These are phyloP conservation scores for Tenthredo notha DNA, from an alignment of 2,888 invertebrate species.

Conservation along the genomic window DNA sequence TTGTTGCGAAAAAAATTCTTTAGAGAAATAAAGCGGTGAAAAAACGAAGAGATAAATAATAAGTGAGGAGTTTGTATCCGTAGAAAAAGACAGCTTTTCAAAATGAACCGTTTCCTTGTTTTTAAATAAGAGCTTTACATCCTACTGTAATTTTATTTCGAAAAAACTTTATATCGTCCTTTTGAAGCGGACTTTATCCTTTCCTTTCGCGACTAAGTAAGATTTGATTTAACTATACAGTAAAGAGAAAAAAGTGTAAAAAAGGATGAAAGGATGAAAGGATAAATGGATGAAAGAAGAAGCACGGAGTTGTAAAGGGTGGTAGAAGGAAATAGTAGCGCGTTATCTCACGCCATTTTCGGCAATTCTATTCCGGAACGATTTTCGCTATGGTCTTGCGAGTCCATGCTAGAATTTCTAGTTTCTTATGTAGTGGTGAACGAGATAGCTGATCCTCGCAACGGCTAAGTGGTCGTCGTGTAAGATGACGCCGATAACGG, in stretches of 20 bases:
- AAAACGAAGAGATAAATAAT: too few relatives aligned
- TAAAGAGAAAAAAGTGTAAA: not conserved
- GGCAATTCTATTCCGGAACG: slow-evolving; percentile 24
- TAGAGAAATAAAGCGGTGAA: too few relatives aligned
- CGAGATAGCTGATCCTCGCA: slow-evolving; percentile 43
- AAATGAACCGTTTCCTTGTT: too few relatives aligned
- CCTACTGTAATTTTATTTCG: not conserved
- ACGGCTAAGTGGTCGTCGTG: slow-evolving; percentile 53
- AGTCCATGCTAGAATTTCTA: not conserved
- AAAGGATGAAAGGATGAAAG: slow-evolving; percentile 18
- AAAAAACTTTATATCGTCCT: not conserved
- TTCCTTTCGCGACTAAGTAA: not conserved
- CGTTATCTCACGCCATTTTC: slow-evolving; percentile 33
- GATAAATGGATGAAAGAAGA: not conserved
- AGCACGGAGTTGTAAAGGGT: slow-evolving; percentile 13
- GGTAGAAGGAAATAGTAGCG: slow-evolving; percentile 17
- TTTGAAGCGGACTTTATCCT: not conserved
- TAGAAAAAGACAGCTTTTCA: too few relatives aligned
- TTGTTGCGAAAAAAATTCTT: too few relatives aligned
- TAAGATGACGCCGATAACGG: slow-evolving; percentile 53
- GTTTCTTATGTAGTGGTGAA: slow-evolving; percentile 37
- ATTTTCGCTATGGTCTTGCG: not conserved
- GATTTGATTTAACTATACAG: not conserved
- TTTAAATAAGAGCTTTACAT: not conserved
- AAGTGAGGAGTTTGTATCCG: too few relatives aligned